Conservation (phyloP, 2,113 vertebrate species). For the Oceanodroma tethys region DNA sequence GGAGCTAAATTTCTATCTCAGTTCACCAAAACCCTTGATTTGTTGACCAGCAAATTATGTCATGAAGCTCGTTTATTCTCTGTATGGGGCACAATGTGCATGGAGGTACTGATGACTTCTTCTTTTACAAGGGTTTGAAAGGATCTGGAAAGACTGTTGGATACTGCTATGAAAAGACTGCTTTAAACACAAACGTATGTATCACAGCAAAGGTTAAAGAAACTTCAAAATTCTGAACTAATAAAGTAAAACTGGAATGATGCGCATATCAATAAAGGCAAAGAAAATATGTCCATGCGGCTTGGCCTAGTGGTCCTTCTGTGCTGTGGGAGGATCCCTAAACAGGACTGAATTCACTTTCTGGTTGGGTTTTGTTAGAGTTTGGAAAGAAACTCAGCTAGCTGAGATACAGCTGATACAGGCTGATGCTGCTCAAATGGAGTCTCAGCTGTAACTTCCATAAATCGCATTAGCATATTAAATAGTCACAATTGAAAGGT, state of each 20-base stretch:
- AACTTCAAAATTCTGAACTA: neutral
- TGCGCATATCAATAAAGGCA: neutral
- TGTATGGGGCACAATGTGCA: neutral
- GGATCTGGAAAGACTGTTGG: neutral
- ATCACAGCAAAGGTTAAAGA: neutral
- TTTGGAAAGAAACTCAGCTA: neutral
- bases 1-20: neutral
- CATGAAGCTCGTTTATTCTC: neutral
- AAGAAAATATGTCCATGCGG: neutral
- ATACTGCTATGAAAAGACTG: neutral
- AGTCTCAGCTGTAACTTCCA: neutral
- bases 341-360: neutral
- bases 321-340: neutral
- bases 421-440: neutral
- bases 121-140: neutral
- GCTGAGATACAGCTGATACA: neutral
- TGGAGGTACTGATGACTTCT: neutral
- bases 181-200: neutral
- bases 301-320: neutral
- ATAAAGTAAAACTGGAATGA: neutral
- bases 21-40: neutral
- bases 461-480: neutral
- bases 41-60: neutral
- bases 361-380: neutral
- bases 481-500: neutral